Evolutionary conservation across 92 coral and sea anemone species (phyloP), one percentile per base, ranked within the genome.

Genomic region (Epizoanthus rinbou): DNA sequence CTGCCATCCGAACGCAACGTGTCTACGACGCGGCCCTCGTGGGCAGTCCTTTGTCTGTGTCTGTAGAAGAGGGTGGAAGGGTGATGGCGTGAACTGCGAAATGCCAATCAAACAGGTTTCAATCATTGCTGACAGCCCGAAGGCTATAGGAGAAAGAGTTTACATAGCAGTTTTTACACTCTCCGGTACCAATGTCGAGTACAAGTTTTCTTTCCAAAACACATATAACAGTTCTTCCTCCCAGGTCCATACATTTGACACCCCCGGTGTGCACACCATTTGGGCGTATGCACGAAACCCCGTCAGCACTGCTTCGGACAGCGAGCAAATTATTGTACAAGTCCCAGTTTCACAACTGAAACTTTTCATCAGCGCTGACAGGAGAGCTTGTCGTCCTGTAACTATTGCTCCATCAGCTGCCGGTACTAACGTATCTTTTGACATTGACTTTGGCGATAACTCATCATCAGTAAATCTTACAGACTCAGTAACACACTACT

Each of bases 1-100:
- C 58, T 90, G 93, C 83, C 93, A 90, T 58, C 93, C 91, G 0
- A 84, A 90, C 57, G 93, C 93, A 8, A 90, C 87, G 1, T 90
- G 93, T 41, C 59, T 90, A 53, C 87, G 88, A n/a, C 52, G 82
- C 15, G 92, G 90, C 57, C 39, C 72, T 45, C 85, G 86, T 0
- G 90, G 90, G 0, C 88, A 83, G n/a, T 86, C 90, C 4, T 90
- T 83, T 56, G 65, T 70, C 64, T 90, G 93, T 59, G 67, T 71
- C 5, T 90, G 90, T 37, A 90, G 85, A 74, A 73, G 80, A 19
- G 93, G 93, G 8, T 90, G 93, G 93, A 31, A 47, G 16, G 93
- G 93, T 9, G 52, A 84, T 39, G 93, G 93, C 2, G 15, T 79
- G 7, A 74, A 24, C n/a, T 90, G 93, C 69, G 80, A 87, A 23